phyloP scores from a whole-genome alignment of 2,888 invertebrate species.

The Pollenia amentaria region DNA sequence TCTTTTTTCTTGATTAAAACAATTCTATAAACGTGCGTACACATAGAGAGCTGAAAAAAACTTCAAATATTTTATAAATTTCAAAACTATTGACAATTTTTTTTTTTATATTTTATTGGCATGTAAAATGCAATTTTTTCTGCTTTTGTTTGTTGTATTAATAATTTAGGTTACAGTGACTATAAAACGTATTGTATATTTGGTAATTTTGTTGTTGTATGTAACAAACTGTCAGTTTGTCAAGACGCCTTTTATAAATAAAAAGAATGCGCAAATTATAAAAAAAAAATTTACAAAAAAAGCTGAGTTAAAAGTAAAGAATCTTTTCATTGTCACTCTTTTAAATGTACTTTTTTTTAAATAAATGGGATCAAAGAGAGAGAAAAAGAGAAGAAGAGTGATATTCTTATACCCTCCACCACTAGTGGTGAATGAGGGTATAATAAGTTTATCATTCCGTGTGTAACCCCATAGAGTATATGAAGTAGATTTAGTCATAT shows the following conservation, averaged over 20 bases:
- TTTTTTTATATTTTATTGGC: conserved; percentile 45
- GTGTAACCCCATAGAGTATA: too few species aligned
- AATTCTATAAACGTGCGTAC: background rate
- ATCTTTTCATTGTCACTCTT: conserved; percentile 39
- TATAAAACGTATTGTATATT: conserved; percentile 13
- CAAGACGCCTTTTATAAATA: conserved; percentile 2
- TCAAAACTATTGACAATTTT: conserved; percentile 23
- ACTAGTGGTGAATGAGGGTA: too few species aligned
- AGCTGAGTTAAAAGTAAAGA: conserved; percentile 19
- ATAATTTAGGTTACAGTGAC: conserved; percentile 62
- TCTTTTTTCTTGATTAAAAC: too few species aligned
- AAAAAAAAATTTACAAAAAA: conserved; percentile 4
- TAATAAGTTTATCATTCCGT: too few species aligned
- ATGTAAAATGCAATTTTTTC: conserved; percentile 36
- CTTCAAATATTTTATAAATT: too few species aligned
- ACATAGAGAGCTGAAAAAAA: background rate
- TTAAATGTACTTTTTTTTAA: background rate
- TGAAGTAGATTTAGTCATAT: too few species aligned
- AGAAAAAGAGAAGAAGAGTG: background rate
- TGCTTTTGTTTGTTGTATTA: conserved; percentile 29
- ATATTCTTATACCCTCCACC: too few species aligned
- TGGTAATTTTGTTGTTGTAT: conserved; percentile 24
- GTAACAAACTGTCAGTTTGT: background rate
- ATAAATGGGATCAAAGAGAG: conserved; percentile 6
- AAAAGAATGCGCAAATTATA: conserved; percentile 25